Evolutionary conservation across 2,888 invertebrate genomes (phyloP).

Genomic region (Ormyrus labotus): DNA sequence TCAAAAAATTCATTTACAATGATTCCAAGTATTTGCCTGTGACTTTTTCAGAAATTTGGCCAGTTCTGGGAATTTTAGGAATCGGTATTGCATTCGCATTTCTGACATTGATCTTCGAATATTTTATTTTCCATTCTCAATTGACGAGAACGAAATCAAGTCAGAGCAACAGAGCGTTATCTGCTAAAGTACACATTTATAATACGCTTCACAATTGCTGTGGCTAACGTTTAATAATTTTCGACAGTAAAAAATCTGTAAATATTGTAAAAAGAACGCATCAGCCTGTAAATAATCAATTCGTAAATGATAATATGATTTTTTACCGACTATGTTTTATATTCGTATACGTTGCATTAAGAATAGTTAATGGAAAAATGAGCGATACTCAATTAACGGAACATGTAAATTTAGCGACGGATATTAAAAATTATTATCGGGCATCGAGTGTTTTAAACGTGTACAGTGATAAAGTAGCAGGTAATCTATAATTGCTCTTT

Average conservation of each 20-base stretch:
- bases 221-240: too few species aligned
- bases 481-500: constrained; percentile 6
- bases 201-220: too few species aligned
- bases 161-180: too few species aligned
- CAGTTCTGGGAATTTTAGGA: constrained; percentile 35
- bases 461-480: constrained; percentile 25
- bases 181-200: too few species aligned
- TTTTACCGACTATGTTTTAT: neutral
- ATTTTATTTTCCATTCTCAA: neutral
- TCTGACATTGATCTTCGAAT: constrained; percentile 30
- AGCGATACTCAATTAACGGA: constrained; percentile 8
- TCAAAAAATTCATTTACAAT: constrained; percentile 20
- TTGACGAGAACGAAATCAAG: neutral
- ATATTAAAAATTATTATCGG: constrained; percentile 28
- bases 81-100: constrained; percentile 24
- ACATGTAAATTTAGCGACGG: constrained; percentile 22
- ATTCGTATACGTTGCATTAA: neutral
- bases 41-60: constrained; percentile 22
- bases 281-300: too few species aligned
- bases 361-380: neutral
- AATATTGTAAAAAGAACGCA: constrained; percentile 33
- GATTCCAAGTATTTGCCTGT: constrained; percentile 41
- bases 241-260: neutral
- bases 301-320: constrained; percentile 13
- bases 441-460: constrained; percentile 45